phyloP scores from a whole-genome alignment of 2,888 invertebrate genomes.

The Drosophila colorata region DNA sequence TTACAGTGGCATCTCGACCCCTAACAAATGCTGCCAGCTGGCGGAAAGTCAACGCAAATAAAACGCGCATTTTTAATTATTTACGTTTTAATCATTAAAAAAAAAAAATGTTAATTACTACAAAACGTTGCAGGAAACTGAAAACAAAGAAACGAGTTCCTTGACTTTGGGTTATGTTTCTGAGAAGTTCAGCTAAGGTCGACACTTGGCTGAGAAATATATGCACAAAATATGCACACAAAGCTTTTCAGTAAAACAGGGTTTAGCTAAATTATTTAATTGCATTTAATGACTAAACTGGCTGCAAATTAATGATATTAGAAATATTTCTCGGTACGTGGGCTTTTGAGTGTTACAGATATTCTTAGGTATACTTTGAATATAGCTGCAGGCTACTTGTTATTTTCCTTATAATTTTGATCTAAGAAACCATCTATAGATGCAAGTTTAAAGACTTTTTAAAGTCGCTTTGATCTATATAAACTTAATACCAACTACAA shows the following conservation, averaged over 20 bases:
- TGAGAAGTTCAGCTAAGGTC: neutral
- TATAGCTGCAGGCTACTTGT: too few relatives aligned
- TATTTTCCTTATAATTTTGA: too few relatives aligned
- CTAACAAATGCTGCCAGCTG: slow-evolving; percentile 18
- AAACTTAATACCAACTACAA: neutral
- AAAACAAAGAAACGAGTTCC: slow-evolving; percentile 14
- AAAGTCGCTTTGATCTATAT: too few relatives aligned
- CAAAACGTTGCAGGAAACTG: slow-evolving; percentile 7
- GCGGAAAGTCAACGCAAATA: slow-evolving; percentile 42
- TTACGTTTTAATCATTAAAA: slow-evolving; percentile 64
- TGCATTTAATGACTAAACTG: neutral
- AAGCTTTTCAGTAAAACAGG: neutral
- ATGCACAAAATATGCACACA: neutral
- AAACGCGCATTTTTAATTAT: slow-evolving; percentile 65
- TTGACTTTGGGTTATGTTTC: slow-evolving; percentile 14
- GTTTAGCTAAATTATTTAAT: neutral
- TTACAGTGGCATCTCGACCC: slow-evolving; percentile 4
- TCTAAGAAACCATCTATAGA: too few relatives aligned
- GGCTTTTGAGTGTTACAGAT: too few relatives aligned
- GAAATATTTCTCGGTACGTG: neutral
- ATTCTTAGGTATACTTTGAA: too few relatives aligned
- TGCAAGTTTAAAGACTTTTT: too few relatives aligned
- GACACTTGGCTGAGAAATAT: neutral
- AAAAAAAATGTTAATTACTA: slow-evolving; percentile 61
- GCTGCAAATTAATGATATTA: neutral